Evolutionary conservation across 1,140 invertebrate species (phyloP), one percentile per base, ranked within the genome.

Genomic region (Ostrea edulis): DNA sequence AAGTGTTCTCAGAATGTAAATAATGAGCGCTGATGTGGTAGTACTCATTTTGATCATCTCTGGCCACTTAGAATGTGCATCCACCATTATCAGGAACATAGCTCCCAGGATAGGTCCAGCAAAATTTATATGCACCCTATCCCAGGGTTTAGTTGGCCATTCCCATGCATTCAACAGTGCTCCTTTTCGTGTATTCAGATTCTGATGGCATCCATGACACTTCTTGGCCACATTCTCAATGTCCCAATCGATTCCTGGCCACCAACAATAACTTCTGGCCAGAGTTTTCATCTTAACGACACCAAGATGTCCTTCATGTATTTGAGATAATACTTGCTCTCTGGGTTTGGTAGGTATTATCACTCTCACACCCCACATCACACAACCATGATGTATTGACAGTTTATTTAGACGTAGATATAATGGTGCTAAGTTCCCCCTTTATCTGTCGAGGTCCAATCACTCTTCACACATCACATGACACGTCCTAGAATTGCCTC

Each of bases 251-350:
- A 96, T 94, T 3, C 92, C 91, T 12, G 94, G 94, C 95, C 95
- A 96, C 95, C 95, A 96, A 7, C 96, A 93, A 90, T 96, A 95
- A 14, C 90, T 92, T 20, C 96, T 81, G 1, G 96, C 93, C 12
- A 96, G 77, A 0, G 92, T 89, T 91, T 96, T 96, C n/a, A n/a
- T n/a, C n/a, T n/a, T n/a, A n/a, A n/a, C n/a, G n/a, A n/a, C n/a
- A n/a, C n/a, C n/a, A n/a, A n/a, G n/a, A n/a, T n/a, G n/a, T n/a
- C n/a, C n/a, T n/a, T n/a, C n/a, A n/a, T n/a, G n/a, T n/a, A n/a
- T n/a, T n/a, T n/a, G n/a, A n/a, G n/a, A n/a, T n/a, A n/a, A n/a
- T n/a, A n/a, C n/a, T n/a, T n/a, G n/a, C 96, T 22, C 25, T 71
- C 25, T 71, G 65, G 20, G 53, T 54, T 54, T 54, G 53, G 53